Percentiles rank a stretch among this genome's conserved stretches.
These are phyloP conservation scores for Myathropa florea DNA, from an alignment of 2,888 invertebrate species.

Conservation along the genomic window DNA sequence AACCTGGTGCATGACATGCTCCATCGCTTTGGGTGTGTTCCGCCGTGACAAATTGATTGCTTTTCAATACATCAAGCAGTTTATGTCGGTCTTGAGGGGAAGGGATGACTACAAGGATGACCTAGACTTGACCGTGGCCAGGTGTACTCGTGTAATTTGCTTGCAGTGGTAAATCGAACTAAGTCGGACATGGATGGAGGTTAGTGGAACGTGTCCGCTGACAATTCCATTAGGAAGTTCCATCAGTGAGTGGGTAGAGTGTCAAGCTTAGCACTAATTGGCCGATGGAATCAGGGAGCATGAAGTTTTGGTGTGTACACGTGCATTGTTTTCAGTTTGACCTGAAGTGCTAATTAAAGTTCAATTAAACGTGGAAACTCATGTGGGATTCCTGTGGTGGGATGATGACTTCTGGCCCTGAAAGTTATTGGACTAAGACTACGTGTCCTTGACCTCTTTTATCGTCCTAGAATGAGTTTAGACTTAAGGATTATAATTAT, in stretches of 20 bases:
- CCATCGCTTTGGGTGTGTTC: conserved; percentile 12
- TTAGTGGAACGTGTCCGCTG: not conserved
- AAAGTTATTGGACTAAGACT: not conserved
- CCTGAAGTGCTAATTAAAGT: not conserved
- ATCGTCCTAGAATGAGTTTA: fast-evolving
- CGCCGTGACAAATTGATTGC: conserved; percentile 6
- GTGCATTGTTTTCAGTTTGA: not conserved
- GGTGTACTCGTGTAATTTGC: not conserved
- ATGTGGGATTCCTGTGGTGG: not conserved
- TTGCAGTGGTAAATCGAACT: no score
- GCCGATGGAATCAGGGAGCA: not conserved
- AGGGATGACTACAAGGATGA: not conserved
- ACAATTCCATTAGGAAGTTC: not conserved
- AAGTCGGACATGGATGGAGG: not conserved
- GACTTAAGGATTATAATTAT: no score
- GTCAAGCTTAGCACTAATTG: not conserved
- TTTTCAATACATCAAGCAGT: not conserved
- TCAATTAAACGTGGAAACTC: not conserved
- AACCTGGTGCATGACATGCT: not conserved
- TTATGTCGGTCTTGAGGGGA: not conserved
- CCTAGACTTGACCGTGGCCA: not conserved
- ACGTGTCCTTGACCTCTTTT: not conserved
- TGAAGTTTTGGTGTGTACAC: not conserved
- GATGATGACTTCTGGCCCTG: not conserved
- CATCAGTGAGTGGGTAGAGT: not conserved